Conservation (phyloP, 2,113 vertebrate species). For the Neolamprologus modestus region DNA sequence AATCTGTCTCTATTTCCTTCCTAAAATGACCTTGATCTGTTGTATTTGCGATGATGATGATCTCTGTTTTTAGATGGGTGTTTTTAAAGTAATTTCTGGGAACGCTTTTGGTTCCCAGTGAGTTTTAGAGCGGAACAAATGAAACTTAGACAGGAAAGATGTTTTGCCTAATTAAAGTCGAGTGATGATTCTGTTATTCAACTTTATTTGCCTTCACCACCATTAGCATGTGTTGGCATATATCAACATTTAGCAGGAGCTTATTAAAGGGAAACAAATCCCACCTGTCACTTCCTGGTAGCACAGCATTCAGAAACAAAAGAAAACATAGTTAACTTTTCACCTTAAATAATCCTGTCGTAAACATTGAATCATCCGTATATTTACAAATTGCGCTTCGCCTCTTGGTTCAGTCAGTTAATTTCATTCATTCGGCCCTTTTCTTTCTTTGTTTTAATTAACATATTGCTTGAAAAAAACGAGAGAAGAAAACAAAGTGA, state of each 20-base stretch:
- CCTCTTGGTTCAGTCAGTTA: not conserved
- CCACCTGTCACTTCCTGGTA: not conserved
- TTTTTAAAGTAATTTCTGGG: not conserved
- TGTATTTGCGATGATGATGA: not conserved
- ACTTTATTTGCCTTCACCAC: not conserved
- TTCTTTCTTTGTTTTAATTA: not conserved
- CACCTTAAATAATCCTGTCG: not conserved
- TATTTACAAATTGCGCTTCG: not conserved
- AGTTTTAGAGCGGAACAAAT: not conserved
- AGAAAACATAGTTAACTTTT: not conserved
- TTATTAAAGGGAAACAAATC: not conserved
- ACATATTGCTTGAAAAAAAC: not conserved
- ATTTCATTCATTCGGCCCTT: not conserved
- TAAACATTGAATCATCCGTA: not conserved
- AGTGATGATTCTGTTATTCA: not conserved
- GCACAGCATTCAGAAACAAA: not conserved
- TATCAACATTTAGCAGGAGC: not conserved
- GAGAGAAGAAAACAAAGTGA: not conserved
- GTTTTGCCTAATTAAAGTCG: not conserved
- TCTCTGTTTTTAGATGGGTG: not conserved
- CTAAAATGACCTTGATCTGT: not conserved
- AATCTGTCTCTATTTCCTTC: not conserved
- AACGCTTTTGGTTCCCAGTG: not conserved
- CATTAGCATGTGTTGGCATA: not conserved
- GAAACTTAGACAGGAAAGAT: not conserved